Evolutionary conservation across 2,888 invertebrate species (phyloP).

Genomic region (Pollenia amentaria): DNA sequence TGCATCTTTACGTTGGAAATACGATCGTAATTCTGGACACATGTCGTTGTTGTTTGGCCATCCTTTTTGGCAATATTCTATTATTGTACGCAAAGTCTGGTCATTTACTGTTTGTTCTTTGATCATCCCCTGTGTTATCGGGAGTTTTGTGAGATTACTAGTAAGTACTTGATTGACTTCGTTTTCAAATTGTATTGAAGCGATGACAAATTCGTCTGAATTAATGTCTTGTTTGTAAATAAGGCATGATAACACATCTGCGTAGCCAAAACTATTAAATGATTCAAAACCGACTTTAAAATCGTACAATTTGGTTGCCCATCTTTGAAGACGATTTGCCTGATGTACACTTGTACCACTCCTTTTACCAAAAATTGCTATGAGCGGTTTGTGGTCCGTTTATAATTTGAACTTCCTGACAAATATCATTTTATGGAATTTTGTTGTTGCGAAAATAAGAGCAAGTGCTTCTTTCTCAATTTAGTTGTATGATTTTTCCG

Average conservation of each 20-base stretch:
- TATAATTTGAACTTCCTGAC: slow-evolving; percentile 53
- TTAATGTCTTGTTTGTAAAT: no score
- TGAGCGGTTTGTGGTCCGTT: not conserved
- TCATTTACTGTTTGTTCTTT: not conserved
- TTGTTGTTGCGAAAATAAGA: slow-evolving; percentile 65
- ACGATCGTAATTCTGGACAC: not conserved
- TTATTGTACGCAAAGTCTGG: slow-evolving; percentile 1
- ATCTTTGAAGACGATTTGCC: slow-evolving; percentile 12
- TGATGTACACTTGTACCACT: slow-evolving; percentile 15
- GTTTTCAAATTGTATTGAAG: no score
- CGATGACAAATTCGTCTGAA: no score
- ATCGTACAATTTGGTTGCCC: slow-evolving; percentile 23
- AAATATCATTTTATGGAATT: slow-evolving; percentile 69
- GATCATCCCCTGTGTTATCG: slow-evolving; percentile 20
- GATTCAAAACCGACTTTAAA: slow-evolving; percentile 17
- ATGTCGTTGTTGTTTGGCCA: no score
- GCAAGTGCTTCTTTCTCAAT: slow-evolving; percentile 73
- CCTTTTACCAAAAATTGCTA: slow-evolving; percentile 18
- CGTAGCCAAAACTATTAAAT: slow-evolving; percentile 10
- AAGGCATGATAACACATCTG: no score
- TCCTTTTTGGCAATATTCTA: slow-evolving; percentile 11
- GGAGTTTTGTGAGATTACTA: slow-evolving; percentile 16
- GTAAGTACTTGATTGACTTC: no score
- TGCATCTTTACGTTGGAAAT: slow-evolving; percentile 6
- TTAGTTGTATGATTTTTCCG: slow-evolving; percentile 74